Evolutionary conservation across 2,888 invertebrate species (phyloP).

Genomic region (Drosophila austrosaltans): DNA sequence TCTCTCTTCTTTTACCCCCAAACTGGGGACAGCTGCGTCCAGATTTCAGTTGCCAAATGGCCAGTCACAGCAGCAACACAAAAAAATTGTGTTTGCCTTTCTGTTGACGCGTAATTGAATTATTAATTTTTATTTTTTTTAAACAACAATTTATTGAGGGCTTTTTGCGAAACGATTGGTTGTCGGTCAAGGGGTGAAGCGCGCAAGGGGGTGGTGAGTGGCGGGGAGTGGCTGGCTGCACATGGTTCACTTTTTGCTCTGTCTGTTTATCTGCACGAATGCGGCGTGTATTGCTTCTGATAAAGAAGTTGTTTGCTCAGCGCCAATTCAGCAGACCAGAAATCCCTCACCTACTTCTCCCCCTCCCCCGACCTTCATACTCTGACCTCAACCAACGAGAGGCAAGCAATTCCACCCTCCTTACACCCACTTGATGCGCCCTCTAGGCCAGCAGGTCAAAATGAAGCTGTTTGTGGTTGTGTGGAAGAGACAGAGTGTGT

Average conservation of each 20-base stretch:
- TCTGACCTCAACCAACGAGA: constrained; percentile 3
- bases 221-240: constrained; percentile 16
- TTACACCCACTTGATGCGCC: constrained; percentile 33
- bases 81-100: constrained; percentile 35
- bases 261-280: constrained; percentile 51
- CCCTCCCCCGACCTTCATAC: no score
- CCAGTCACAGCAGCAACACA: constrained; percentile 27
- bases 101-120: constrained; percentile 58
- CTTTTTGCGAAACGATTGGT: not conserved
- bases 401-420: constrained; percentile 17
- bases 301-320: constrained; percentile 82
- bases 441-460: constrained; percentile 72
- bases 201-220: not conserved
- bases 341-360: constrained; percentile 20
- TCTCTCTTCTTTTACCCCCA: not conserved
- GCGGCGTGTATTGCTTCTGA: constrained; percentile 80
- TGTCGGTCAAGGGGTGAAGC: not conserved
- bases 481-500: constrained; percentile 23
- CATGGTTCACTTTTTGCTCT: constrained; percentile 32
- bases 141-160: constrained; percentile 37
- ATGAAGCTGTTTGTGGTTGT: constrained; percentile 60
- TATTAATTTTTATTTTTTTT: constrained; percentile 53
- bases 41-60: constrained; percentile 56
- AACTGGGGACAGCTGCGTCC: constrained; percentile 67
- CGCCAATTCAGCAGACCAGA: constrained; percentile 62